A percentile compares a stretch with the other conserved stretches of the same genome.
These are phyloP conservation scores for Brachypalpus laphriformis DNA, from an alignment of 2,888 invertebrate species.

Conservation along the genomic window DNA sequence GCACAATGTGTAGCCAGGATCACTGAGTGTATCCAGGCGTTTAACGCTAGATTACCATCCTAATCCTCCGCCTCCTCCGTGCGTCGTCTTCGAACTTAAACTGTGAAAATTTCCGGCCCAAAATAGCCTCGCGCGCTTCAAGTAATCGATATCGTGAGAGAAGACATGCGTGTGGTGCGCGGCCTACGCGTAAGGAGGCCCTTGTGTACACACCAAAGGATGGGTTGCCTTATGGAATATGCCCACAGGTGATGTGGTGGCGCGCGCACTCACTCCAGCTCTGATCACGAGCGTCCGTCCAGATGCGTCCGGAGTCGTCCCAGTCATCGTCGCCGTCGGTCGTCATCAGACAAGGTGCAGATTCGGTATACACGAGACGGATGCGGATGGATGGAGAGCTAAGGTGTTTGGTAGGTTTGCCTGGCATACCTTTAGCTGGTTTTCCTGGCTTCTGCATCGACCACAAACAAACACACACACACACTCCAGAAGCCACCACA, in stretches of 20 bases:
- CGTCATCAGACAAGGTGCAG: slow-evolving; percentile 50
- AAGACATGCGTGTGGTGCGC: slow-evolving; percentile 51
- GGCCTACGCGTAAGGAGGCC: slow-evolving; percentile 44
- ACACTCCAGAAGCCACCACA: slow-evolving; percentile 7
- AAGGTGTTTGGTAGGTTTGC: slow-evolving; percentile 65
- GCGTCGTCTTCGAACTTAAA: too few species aligned
- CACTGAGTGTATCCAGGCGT: slow-evolving; percentile 65
- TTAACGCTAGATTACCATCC: slow-evolving; percentile 68
- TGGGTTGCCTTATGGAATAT: slow-evolving; percentile 62
- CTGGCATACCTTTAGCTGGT: slow-evolving; percentile 59
- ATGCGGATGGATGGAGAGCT: slow-evolving; percentile 57
- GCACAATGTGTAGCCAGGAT: slow-evolving; percentile 23
- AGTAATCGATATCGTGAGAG: slow-evolving; percentile 70
- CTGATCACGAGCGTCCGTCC: slow-evolving; percentile 12
- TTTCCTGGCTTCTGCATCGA: slow-evolving; percentile 55
- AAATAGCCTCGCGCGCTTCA: slow-evolving; percentile 39
- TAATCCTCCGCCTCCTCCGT: slow-evolving; percentile 4
- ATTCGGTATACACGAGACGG: slow-evolving; percentile 51
- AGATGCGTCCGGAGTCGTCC: slow-evolving; percentile 36
- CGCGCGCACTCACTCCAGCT: slow-evolving; percentile 7
- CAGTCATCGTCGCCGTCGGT: slow-evolving; percentile 36
- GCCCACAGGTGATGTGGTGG: slow-evolving; percentile 66
- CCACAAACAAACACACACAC: slow-evolving; percentile 17
- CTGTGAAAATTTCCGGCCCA: slow-evolving; percentile 71
- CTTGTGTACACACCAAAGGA: slow-evolving; percentile 21